phyloP scores from a whole-genome alignment of 2,113 vertebrate species.

The Nyctereutes procyonoides region DNA sequence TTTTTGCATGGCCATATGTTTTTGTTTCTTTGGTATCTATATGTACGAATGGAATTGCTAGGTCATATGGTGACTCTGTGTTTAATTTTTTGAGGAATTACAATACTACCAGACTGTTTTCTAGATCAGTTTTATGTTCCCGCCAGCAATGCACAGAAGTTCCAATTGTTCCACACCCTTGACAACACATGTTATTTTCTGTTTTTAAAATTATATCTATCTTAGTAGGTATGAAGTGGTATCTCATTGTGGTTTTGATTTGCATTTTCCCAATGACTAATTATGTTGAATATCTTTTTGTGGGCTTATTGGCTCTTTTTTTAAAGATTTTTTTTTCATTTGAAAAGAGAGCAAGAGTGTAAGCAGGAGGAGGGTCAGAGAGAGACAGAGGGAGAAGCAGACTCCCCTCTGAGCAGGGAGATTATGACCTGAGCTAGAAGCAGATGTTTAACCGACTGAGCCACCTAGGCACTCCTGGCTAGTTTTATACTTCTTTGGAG shows the following conservation, averaged over 20 bases:
- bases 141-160: neutral
- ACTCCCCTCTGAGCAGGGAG: neutral
- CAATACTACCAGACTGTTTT: neutral
- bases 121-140: neutral
- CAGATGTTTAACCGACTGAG: neutral
- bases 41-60: neutral
- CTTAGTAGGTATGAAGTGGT: neutral
- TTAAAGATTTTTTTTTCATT: neutral
- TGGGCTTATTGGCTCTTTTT: neutral
- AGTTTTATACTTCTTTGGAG: neutral
- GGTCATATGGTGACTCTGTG: neutral
- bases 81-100: neutral
- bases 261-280: neutral
- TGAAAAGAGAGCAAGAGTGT: neutral
- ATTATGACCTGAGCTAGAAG: neutral
- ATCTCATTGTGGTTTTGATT: conserved; percentile 1
- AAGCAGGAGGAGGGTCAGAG: neutral
- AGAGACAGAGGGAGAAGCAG: neutral
- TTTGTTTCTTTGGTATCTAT: neutral
- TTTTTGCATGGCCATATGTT: neutral
- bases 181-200: neutral
- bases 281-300: neutral
- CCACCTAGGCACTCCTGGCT: neutral
- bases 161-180: neutral
- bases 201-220: neutral